Evolutionary conservation across 64 coral and sea anemone species (phyloP), one percentile per base, ranked within the genome.

Genomic region (Porites lutea): DNA sequence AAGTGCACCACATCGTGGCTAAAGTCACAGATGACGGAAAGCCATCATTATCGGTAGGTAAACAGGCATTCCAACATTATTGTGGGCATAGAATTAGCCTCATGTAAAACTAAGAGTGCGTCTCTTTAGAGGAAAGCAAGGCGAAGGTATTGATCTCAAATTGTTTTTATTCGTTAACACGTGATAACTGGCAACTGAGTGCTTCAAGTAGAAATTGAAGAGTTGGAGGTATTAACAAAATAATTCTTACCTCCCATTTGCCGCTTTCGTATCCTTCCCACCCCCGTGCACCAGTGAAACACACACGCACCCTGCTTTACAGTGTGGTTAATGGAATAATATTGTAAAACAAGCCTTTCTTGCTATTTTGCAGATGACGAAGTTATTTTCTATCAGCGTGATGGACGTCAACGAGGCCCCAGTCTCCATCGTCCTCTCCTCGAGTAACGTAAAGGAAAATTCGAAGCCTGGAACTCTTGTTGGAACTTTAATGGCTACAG

Each of bases 341-440:
- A 45, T 61, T 5, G 0, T 65, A 82, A 63, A 46, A 8, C 1
- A 47, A 5, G 9, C 16, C 21, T 75, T 62, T 72, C 2, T 85
- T 23, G 19, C 75, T 77, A 1, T 63, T 82, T 84, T 22, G 22
- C n/a, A 96, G 95, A 89, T 92, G 86, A 78, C 71, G 46, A 92
- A 71, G 83, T 64, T 72, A 21, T 92, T 96, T 93, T 54, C 65
- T 8, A 96, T 96, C 74, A 79, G 83, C 50, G 95, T 96, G 16
- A 15, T 96, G 19, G 74, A 96, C 60, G 95, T 89, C 45, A 92
- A 96, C 79, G 95, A 96, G 79, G 61, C 90, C 20, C 95, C 95
- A 18, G 86, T 96, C 14, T 89, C 78, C n/a, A 96, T 96, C 55
- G 65, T 59, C 19, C 50, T 96, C 8, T 71, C 59, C 68, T 22